Conservation (phyloP, 2,113 vertebrate species). For the Rallus limicola region DNA sequence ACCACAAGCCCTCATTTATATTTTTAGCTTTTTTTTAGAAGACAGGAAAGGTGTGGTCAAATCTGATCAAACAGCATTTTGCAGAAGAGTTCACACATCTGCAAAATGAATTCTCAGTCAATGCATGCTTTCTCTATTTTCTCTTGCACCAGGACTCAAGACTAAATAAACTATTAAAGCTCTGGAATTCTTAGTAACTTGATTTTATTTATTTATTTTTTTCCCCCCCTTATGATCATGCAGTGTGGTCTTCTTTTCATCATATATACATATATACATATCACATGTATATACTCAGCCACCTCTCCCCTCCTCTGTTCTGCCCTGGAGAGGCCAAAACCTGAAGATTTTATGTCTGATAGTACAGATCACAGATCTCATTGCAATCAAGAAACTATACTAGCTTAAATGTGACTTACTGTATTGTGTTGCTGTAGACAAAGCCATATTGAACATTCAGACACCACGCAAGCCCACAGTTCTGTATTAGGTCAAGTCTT, state of each 20-base stretch:
- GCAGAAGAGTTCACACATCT: constrained; percentile 28
- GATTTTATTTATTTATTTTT: background rate
- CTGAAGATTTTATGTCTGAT: background rate
- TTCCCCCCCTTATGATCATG: background rate
- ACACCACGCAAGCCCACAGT: background rate
- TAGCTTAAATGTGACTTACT: background rate
- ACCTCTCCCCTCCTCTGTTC: background rate
- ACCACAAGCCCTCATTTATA: constrained; percentile 10
- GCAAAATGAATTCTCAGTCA: constrained; percentile 24
- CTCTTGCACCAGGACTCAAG: background rate
- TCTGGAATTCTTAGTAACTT: background rate
- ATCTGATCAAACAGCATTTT: constrained; percentile 39
- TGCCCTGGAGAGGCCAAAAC: background rate
- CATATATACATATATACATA: background rate
- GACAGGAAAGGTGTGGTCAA: constrained; percentile 64
- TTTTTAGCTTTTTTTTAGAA: constrained; percentile 59
- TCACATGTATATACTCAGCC: background rate
- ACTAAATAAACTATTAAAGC: background rate
- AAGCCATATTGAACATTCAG: background rate
- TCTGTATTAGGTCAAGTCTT: background rate
- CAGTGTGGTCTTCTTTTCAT: background rate
- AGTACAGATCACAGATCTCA: background rate
- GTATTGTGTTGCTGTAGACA: background rate
- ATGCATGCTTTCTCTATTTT: constrained; percentile 29
- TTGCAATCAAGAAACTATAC: background rate